Conservation (phyloP, 2,113 vertebrate species). For the Eidolon helvum region DNA sequence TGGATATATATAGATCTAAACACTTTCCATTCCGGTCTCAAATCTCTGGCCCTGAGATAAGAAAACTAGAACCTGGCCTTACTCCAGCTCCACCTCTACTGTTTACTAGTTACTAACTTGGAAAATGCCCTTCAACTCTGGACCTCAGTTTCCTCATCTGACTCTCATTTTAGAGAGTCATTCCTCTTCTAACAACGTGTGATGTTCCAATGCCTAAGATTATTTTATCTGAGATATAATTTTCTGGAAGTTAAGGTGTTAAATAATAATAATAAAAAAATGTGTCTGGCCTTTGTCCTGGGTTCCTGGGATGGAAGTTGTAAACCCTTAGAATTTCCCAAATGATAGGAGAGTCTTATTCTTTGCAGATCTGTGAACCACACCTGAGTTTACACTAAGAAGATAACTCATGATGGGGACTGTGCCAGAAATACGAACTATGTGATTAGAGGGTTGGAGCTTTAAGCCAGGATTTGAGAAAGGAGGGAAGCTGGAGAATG, state of each 20-base stretch:
- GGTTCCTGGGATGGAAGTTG: background rate
- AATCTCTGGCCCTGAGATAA: background rate
- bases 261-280: background rate
- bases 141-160: background rate
- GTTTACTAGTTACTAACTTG: background rate
- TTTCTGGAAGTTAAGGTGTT: background rate
- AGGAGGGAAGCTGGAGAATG: background rate
- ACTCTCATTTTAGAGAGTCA: background rate
- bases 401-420: background rate
- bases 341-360: background rate
- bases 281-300: background rate
- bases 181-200: background rate
- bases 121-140: background rate
- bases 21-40: background rate
- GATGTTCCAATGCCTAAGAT: background rate
- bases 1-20: background rate
- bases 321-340: background rate
- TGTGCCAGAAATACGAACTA: background rate
- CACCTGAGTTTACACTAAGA: background rate
- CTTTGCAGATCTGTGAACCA: background rate
- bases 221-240: background rate
- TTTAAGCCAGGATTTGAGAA: background rate
- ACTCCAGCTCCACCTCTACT: background rate
- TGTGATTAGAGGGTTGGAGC: background rate
- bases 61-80: background rate